Evolutionary conservation across 1,140 invertebrate species (phyloP), one percentile per base, ranked within the genome.

Genomic region (Platorchestia sp.): DNA sequence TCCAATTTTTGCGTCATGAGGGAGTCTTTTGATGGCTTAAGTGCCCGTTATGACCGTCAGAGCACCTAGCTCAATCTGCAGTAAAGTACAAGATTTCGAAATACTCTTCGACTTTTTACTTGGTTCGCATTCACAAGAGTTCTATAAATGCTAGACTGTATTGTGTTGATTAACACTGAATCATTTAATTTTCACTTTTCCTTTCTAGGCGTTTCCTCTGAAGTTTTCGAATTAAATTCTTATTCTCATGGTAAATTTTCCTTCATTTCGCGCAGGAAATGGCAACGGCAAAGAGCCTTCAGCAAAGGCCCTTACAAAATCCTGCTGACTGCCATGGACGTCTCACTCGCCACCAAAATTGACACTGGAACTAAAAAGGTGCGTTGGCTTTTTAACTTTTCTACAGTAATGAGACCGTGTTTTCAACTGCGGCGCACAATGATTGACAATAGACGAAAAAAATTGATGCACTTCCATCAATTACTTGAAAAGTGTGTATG

Each of bases 281-380:
- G 98, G 96, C 97, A 98, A 95, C 96, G 98, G 75, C 98, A 98
- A 96, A 98, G 98, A 96, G 96, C 98, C 87, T 96, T 96, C 96
- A 96, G 98, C 0, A 98, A 98, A 97, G 98, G 98, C 95, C 98
- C 98, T 3, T 98, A 98, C 97, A 98, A 98, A 97, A 98, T 98
- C 95, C 97, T 98, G 5, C 97, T 98, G 86, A 98, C 98, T 36
- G 98, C 98, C 14, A 97, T 98, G 86, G 98, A 98, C 97, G 98
- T 98, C 96, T 98, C 98, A 3, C 98, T 98, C 97, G 98, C 98
- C 0, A 10, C 97, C 89, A 95, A 96, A 90, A 93, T 95, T n/a
- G 96, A 96, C n/a, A 44, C 91, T 41, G 95, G 90, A 19, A 86
- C 95, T 22, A 96, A 95, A 95, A 96, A 98, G 97, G 97, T 98